A percentile compares a stretch with the other conserved stretches of the same genome.
These are phyloP conservation scores for Dipodomys spectabilis DNA, from an alignment of 2,113 vertebrate genomes.

Conservation along the genomic window DNA sequence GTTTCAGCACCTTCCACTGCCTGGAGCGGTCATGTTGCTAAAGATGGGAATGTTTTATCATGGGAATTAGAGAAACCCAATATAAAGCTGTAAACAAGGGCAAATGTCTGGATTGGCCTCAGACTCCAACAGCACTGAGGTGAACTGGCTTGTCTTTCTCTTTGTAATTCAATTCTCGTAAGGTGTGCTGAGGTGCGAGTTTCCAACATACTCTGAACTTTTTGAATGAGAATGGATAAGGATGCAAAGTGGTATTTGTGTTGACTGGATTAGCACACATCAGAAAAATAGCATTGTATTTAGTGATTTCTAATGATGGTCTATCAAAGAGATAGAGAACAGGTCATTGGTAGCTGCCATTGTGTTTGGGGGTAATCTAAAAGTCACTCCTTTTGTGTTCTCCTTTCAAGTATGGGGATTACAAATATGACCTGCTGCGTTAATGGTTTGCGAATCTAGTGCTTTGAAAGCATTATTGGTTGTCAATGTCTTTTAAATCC, in stretches of 20 bases:
- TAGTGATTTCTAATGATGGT: conserved; percentile 58
- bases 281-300: conserved; percentile 73
- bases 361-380: conserved; percentile 51
- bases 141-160: background rate
- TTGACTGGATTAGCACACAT: conserved; percentile 79
- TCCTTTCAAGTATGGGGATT: conserved; percentile 43
- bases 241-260: conserved; percentile 56
- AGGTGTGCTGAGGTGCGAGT: background rate
- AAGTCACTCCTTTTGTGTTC: conserved; percentile 33
- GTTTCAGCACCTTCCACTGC: conserved; percentile 75
- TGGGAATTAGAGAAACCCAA: conserved; percentile 52
- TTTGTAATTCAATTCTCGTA: background rate
- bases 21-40: conserved; percentile 47
- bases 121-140: background rate
- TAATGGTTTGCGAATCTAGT: background rate
- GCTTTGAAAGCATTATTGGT: conserved; percentile 46
- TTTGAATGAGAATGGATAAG: conserved; percentile 75
- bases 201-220: conserved; percentile 56
- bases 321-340: conserved; percentile 70
- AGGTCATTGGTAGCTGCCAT: conserved; percentile 54
- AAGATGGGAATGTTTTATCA: conserved; percentile 66
- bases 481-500: background rate
- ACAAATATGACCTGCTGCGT: conserved; percentile 28
- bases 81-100: conserved; percentile 45
- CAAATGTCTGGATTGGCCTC: background rate